A percentile compares a stretch with the other conserved stretches of the same genome.
Evolutionary conservation across 1,140 invertebrate species (phyloP).

Genomic region (Penaeus chinensis): DNA sequence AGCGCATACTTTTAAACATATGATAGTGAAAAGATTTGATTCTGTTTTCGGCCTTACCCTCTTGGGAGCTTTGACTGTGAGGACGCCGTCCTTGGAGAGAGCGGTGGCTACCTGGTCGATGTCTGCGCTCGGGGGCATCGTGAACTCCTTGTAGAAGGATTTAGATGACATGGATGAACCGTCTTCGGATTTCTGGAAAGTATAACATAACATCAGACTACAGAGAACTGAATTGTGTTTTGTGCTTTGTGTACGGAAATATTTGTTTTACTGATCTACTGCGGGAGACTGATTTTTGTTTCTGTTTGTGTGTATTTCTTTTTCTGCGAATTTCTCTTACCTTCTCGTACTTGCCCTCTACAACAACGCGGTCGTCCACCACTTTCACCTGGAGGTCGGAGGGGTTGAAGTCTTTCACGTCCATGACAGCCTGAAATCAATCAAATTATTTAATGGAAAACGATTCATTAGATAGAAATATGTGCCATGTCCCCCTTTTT

Average conservation of each 20-base stretch:
- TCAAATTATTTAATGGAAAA: background rate
- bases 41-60: constrained; percentile 49
- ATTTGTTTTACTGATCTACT: background rate
- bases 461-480: background rate
- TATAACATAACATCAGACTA: background rate
- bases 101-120: constrained; percentile 75
- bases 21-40: background rate
- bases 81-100: constrained; percentile 80
- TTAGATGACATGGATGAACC: constrained; percentile 82
- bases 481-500: background rate
- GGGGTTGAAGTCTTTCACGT: constrained; percentile 87
- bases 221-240: background rate
- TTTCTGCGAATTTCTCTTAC: constrained; percentile 63
- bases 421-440: constrained; percentile 75
- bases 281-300: background rate
- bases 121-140: constrained; percentile 77
- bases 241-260: background rate
- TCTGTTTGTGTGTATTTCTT: background rate
- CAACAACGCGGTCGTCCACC: constrained; percentile 75
- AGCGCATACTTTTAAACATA: background rate
- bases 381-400: constrained; percentile 86
- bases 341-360: constrained; percentile 83
- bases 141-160: constrained; percentile 70
- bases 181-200: constrained; percentile 75
- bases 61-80: constrained; percentile 74